A percentile compares a stretch with the other conserved stretches of the same genome.
Conservation (phyloP, 2,113 vertebrate genomes). For the Hiodon tergisus region DNA sequence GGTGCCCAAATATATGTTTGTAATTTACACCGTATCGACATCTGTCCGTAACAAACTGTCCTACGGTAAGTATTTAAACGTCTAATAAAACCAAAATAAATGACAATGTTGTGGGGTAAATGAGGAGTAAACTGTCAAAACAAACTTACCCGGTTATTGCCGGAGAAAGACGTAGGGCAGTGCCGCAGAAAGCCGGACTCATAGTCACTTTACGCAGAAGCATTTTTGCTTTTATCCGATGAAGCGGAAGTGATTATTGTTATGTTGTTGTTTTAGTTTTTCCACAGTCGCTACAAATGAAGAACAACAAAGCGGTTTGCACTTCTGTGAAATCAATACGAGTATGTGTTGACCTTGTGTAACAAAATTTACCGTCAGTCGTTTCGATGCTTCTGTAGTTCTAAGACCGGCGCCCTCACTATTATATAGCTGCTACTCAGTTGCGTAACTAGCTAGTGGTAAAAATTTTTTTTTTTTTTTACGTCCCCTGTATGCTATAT, state of each 20-base stretch:
- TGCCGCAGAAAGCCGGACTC: conserved; percentile 46
- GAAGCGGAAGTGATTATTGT: no score
- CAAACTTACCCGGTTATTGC: conserved; percentile 46
- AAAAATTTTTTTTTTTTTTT: no score
- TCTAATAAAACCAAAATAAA: no score
- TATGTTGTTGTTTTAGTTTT: no score
- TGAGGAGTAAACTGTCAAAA: not conserved
- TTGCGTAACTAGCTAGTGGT: not conserved
- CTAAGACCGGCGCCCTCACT: not conserved
- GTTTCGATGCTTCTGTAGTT: not conserved
- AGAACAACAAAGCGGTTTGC: no score
- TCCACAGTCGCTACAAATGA: no score
- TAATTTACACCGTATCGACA: no score
- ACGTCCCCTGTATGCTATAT: no score
- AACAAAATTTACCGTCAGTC: not conserved
- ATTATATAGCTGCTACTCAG: not conserved
- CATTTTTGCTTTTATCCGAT: conserved; percentile 39
- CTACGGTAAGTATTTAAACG: no score
- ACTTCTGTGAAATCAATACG: no score
- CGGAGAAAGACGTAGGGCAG: conserved; percentile 42
- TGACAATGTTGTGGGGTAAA: not conserved
- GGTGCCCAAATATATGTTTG: no score
- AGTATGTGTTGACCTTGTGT: not conserved
- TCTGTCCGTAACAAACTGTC: no score
- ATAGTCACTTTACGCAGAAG: conserved; percentile 56